Evolutionary conservation across 2,888 invertebrate genomes (phyloP).

Genomic region (Antheraea yamamai): DNA sequence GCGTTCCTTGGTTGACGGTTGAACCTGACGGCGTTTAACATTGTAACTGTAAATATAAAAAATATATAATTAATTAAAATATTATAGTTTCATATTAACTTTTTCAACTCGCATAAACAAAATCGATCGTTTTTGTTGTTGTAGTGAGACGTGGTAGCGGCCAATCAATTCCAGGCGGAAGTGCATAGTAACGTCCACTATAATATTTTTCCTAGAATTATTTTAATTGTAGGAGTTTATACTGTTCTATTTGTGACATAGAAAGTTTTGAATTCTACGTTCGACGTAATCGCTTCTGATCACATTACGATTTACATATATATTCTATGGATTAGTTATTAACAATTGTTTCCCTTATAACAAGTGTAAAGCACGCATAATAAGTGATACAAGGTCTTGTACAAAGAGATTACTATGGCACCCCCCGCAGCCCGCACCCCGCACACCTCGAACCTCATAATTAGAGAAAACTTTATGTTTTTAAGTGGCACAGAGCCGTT

Average conservation of each 20-base stretch:
- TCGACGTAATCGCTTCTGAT: background rate
- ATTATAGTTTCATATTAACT: too few species aligned
- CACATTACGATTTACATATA: background rate
- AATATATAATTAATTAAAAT: too few species aligned
- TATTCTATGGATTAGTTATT: background rate
- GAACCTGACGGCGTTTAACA: too few species aligned
- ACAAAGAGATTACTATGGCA: background rate
- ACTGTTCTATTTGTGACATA: background rate
- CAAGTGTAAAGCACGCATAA: background rate
- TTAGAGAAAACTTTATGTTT: slow-evolving; percentile 10
- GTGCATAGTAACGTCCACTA: too few species aligned
- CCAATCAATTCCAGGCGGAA: too few species aligned
- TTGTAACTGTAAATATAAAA: too few species aligned
- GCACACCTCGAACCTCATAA: background rate
- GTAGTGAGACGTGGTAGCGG: too few species aligned
- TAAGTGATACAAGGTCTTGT: background rate
- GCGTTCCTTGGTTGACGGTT: too few species aligned
- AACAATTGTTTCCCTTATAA: background rate
- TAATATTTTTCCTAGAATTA: background rate
- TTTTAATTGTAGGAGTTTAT: background rate
- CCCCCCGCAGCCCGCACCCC: background rate
- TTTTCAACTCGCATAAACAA: too few species aligned
- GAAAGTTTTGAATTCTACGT: background rate
- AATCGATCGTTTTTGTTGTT: too few species aligned
- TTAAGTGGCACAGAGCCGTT: background rate